These are phyloP conservation scores for Drosophila prostipennis DNA, from an alignment of 2,888 invertebrate species.

Conservation along the genomic window DNA sequence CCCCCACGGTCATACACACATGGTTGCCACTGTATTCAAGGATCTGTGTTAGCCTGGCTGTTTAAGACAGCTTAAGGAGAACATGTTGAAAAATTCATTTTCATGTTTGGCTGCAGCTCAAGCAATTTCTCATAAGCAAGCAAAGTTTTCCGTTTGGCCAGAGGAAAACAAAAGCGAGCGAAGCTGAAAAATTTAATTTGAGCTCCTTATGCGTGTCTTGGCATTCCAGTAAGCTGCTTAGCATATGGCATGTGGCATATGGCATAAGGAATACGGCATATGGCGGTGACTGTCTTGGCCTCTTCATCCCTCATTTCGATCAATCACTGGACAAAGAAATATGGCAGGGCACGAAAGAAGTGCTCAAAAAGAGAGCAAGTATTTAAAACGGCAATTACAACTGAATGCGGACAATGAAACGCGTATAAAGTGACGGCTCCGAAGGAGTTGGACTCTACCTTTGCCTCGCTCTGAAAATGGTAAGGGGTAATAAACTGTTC, in stretches of 20 bases:
- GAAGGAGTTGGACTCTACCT: constrained; percentile 17
- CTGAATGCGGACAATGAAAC: constrained; percentile 23
- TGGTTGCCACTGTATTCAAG: constrained; percentile 19
- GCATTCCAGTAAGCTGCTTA: constrained; percentile 68
- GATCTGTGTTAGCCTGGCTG: constrained; percentile 64
- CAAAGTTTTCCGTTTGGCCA: constrained; percentile 31
- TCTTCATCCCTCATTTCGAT: constrained; percentile 34
- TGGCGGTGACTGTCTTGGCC: constrained; percentile 20
- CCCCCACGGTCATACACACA: constrained; percentile 38
- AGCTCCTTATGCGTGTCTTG: constrained; percentile 68
- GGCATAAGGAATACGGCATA: constrained; percentile 24
- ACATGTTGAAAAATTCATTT: constrained; percentile 79
- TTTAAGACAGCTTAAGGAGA: constrained; percentile 74
- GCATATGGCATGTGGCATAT: constrained; percentile 35
- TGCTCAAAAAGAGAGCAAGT: constrained; percentile 46
- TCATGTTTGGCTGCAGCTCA: constrained; percentile 71
- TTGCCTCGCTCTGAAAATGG: constrained; percentile 9
- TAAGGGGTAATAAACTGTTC: constrained; percentile 1
- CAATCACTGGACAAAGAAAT: constrained; percentile 60
- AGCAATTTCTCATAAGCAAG: constrained; percentile 76
- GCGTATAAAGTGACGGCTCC: background rate
- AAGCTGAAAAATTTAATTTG: constrained; percentile 64
- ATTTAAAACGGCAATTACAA: constrained; percentile 43
- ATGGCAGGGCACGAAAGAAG: constrained; percentile 28
- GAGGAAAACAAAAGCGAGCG: constrained; percentile 22